phyloP scores from a whole-genome alignment of 2,888 invertebrate species.

The Hartigia nigra region DNA sequence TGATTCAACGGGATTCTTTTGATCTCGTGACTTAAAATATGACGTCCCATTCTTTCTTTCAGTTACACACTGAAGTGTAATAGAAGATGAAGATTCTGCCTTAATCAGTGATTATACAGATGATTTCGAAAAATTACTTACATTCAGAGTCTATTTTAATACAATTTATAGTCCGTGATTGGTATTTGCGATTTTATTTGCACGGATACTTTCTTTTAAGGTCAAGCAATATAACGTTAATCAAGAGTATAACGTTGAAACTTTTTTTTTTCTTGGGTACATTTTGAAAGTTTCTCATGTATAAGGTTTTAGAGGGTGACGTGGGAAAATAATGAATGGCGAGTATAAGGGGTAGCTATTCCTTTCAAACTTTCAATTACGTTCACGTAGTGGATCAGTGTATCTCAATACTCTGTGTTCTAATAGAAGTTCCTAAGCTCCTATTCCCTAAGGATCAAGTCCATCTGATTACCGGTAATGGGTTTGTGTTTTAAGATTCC shows the following conservation, averaged over 20 bases:
- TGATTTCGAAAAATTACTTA: not conserved
- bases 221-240: not conserved
- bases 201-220: too few species aligned
- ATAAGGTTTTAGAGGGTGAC: not conserved
- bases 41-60: not conserved
- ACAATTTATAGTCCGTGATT: not conserved
- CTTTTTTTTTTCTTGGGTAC: not conserved
- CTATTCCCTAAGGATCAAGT: conserved; percentile 46
- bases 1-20: not conserved
- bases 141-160: not conserved
- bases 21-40: not conserved
- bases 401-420: conserved; percentile 22
- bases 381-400: conserved; percentile 36
- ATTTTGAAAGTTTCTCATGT: not conserved
- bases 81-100: not conserved
- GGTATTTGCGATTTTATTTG: not conserved
- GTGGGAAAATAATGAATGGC: not conserved
- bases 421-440: conserved; percentile 14
- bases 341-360: not conserved
- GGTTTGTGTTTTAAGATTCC: conserved; percentile 47
- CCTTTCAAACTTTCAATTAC: conserved; percentile 45
- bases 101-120: not conserved
- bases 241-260: not conserved
- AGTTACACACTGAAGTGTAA: not conserved
- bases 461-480: conserved; percentile 54